Base-by-base conservation (phyloP, 2,797 vertebrate species). In the Chiloscyllium punctatum region DNA sequence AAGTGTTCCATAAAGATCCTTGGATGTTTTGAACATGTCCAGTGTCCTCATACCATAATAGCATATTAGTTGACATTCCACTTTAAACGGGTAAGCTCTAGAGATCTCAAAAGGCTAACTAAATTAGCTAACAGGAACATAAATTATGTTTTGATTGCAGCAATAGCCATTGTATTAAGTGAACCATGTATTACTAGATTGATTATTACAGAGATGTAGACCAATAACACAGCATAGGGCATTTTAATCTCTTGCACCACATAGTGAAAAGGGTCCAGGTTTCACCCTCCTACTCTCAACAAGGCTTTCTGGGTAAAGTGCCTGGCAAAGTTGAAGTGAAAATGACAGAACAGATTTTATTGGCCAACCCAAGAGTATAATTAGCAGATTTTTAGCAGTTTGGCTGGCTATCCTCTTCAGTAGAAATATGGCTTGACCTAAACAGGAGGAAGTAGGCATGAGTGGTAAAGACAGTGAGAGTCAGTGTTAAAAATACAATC, bases 111-210 rank as follows among this genome's bases (percentile, higher is more conserved):
- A 90, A 37, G 37, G 57, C 2, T 66, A 68, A 66, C 9, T 62
- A 66, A 91, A 69, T 68, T 69, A 69, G 18, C n/a, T 69, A 92
- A 92, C 42, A 69, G 90, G 3, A 92, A 37, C 37, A 23, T 92
- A 68, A n/a, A 92, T 42, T 23, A 92, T 68, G 18, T 18, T 68
- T 92, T 92, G n/a, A 92, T 92, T 92, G 62, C 90, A 92, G 23
- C 68, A 68, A 92, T 92, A 91, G 37, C 7, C 11, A n/a, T 91
- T 18, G 57, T 91, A 91, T 37, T 91, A 68, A 37, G 57, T 91
- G 57, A 62, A 66, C 33, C 33, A 91, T n/a, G 33, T 66, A 62
- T n/a, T 68, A 9, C 33, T 66, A 91, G 88, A 37, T 68, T 91
- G 88, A 91, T n/a, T 91, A 16, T 91, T 68, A 23, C 18, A 0